Percentiles rank a stretch among this genome's conserved stretches.
phyloP scores from a whole-genome alignment of 1,140 invertebrate genomes.

The Scaptodrosophila lebanonensis region DNA sequence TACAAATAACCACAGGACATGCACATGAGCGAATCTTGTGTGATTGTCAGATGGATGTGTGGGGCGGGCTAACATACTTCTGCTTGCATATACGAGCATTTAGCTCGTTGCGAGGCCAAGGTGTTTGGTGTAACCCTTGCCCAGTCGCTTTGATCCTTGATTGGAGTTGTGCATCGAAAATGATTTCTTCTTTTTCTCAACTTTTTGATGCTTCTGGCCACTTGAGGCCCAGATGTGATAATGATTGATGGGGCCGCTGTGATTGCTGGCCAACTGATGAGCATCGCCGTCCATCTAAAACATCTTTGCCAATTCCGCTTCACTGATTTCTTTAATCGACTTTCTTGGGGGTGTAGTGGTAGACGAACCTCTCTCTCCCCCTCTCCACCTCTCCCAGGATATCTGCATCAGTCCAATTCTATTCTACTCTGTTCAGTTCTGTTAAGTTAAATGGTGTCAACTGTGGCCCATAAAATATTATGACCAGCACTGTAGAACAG shows the following conservation, averaged over 20 bases:
- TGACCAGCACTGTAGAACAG: constrained; percentile 44
- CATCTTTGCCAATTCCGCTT: constrained; percentile 51
- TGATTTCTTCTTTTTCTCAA: too few relatives aligned
- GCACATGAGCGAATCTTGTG: constrained; percentile 58
- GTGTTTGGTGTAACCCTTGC: constrained; percentile 8
- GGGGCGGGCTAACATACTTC: too few relatives aligned
- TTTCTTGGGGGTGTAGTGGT: constrained; percentile 1
- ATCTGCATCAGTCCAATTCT: too few relatives aligned
- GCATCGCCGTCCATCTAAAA: neutral
- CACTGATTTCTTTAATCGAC: constrained; percentile 64
- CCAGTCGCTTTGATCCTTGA: constrained; percentile 64
- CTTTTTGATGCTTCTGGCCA: constrained; percentile 9
- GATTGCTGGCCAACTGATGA: neutral
- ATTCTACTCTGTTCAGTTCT: too few relatives aligned
- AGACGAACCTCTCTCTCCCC: too few relatives aligned
- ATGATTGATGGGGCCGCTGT: constrained; percentile 48
- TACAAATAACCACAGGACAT: constrained; percentile 69
- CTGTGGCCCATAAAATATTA: constrained; percentile 58
- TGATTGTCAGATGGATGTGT: constrained; percentile 52
- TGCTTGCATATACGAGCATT: too few relatives aligned
- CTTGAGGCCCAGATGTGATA: constrained; percentile 43
- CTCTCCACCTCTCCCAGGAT: too few relatives aligned
- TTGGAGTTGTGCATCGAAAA: constrained; percentile 41
- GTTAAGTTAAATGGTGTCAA: constrained; percentile 65
- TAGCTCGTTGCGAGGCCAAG: too few relatives aligned